These are phyloP conservation scores for Falco biarmicus DNA, from an alignment of 2,797 vertebrate genomes.

Conservation along the genomic window DNA sequence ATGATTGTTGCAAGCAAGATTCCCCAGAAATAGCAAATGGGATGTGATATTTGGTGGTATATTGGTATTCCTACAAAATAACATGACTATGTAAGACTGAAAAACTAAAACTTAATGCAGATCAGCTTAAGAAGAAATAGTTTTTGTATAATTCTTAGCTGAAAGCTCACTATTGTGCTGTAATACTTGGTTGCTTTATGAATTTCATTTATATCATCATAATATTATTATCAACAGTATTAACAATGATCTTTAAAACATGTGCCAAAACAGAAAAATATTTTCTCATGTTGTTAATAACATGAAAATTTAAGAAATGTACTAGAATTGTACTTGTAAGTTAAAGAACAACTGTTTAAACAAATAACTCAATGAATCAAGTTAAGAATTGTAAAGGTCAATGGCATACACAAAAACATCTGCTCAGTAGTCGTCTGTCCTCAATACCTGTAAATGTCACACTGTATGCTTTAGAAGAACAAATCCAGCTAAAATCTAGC, in stretches of 20 bases:
- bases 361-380: slow-evolving; percentile 23
- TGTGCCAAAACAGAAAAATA: not conserved
- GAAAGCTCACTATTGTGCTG: not conserved
- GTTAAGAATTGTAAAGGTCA: slow-evolving; percentile 16
- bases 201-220: not conserved
- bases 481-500: not conserved
- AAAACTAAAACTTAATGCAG: not conserved
- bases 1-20: not conserved
- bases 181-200: not conserved
- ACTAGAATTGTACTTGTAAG: not conserved
- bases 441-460: not conserved
- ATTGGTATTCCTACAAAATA: not conserved
- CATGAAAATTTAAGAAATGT: not conserved
- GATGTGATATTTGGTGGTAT: not conserved
- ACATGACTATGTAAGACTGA: not conserved
- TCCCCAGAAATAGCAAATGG: not conserved
- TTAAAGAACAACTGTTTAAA: slow-evolving; percentile 3
- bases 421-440: not conserved
- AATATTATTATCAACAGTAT: not conserved
- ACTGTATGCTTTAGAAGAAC: not conserved
- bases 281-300: not conserved
- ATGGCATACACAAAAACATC: not conserved
- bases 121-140: not conserved
- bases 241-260: not conserved
- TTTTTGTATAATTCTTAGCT: not conserved